Base-by-base conservation (phyloP, 2,888 invertebrate genomes). In the Mesorhabditis sp. region DNA sequence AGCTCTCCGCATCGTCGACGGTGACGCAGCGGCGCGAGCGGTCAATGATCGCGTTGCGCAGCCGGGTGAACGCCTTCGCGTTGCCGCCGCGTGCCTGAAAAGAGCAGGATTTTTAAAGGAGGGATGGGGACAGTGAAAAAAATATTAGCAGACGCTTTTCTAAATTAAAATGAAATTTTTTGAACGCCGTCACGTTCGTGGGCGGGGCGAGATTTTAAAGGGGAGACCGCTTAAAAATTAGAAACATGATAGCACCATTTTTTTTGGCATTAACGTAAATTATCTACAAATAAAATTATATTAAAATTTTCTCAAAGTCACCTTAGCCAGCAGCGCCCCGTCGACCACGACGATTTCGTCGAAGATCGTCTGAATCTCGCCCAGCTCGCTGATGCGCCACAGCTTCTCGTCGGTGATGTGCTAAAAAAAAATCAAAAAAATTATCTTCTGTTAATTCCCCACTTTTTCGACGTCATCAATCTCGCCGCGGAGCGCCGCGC, bases 21-120 rank as follows among this genome's bases (percentile, higher is more conserved):
- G 74, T 76, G 44, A 83, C 74, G 42, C 80, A 70, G 70, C 81
- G 82, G 45, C 69, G 15, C 5, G 76, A 71, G 5, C 15, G 61
- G 5, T 74, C 74, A 28, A 81, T 70, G 43, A 81, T 66, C 45
- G 66, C 43, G 66, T 81, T 79, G 63, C 82, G 68, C 64, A 83
- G 50, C 63, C 74, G 74, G 63, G 70, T 76, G 67, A 76, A 72
- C 42, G 72, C 74, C 69, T 81, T 81, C 69, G 70, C 62, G 45
- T 77, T 71, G 10, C 74, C 62, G 10, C 43, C 65, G 4, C 65
- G 44, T 28, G 68, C 72, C 45, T 70, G n/a, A 50, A 50, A n/a
- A 50, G 58, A 10, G n/a, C 58, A 1, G n/a, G n/a, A 1, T 50
- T 50, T 50, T 13, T 50, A 13, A 50, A 10, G 58, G 7, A 50